These are phyloP conservation scores for Oxyura jamaicensis DNA, from an alignment of 2,113 vertebrate genomes.

Conservation along the genomic window DNA sequence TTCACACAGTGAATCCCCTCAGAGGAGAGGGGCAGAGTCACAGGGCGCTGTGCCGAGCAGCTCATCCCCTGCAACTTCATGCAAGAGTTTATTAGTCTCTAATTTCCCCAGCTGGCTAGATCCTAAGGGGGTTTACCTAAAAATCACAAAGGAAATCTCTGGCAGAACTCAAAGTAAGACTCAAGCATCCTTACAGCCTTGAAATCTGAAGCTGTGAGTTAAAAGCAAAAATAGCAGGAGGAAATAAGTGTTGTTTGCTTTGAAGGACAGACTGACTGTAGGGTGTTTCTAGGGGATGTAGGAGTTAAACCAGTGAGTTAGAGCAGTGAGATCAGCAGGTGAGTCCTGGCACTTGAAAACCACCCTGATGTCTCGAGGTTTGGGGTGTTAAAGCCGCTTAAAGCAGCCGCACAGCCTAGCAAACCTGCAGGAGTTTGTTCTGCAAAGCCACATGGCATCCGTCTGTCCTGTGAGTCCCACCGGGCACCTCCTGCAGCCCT, in stretches of 20 bases:
- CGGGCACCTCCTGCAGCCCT: background rate
- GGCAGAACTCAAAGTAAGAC: background rate
- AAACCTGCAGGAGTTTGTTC: background rate
- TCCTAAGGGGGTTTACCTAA: background rate
- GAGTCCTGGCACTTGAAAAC: background rate
- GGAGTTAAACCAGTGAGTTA: background rate
- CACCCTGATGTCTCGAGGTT: background rate
- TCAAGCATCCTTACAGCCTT: background rate
- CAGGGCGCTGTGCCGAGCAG: background rate
- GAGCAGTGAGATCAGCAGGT: background rate
- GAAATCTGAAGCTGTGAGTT: background rate
- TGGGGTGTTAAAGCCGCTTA: background rate
- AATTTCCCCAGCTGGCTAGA: background rate
- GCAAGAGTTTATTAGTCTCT: background rate
- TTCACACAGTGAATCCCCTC: fast-evolving
- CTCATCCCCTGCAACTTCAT: background rate
- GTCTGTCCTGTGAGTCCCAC: background rate
- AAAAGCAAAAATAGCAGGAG: background rate
- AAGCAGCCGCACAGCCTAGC: background rate
- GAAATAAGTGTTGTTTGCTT: background rate
- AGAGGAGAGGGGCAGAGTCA: background rate
- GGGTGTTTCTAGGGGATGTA: background rate
- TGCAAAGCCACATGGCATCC: background rate
- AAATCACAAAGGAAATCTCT: background rate
- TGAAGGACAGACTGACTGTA: background rate